Evolutionary conservation across 2,113 vertebrate species (phyloP), one percentile per base, ranked within the genome.

Genomic region (Butastur rufipennis): DNA sequence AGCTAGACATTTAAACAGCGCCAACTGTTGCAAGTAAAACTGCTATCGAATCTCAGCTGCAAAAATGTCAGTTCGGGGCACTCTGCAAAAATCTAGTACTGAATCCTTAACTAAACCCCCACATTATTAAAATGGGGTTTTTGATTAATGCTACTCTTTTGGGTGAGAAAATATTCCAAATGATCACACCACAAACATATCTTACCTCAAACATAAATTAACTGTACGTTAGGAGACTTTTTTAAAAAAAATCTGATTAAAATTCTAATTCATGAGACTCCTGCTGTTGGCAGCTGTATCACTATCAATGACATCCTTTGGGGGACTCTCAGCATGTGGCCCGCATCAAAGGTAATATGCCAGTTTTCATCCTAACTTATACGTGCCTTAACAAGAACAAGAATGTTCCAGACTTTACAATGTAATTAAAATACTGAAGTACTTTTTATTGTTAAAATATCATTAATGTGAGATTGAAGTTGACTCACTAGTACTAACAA

Each of bases 211-310:
- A 81, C 11, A 50, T 25, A 90, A 88, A 97, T 89, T 78, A 81
- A 68, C 48, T 56, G 72, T 68, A 91, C 1, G 1, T 94, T 94
- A 73, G 43, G 74, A 56, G 52, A 89, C 14, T 72, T 95, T 86
- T 61, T 3, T 0, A 0, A 2, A 0, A 42, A 71, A 84, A 88
- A 90, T n/a, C 85, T 97, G 95, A 96, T 96, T 95, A 81, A 87
- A 96, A 97, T 72, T 95, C 89, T 78, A 91, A 96, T 96, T 94
- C 95, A 87, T 87, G 93, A 94, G 89, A 38, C 89, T 95, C 96
- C 97, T 95, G 92, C 94, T 97, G 95, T 71, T 97, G 94, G 93
- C 96, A 97, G 97, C 95, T 97, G 97, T 70, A 95, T 81, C 90
- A 53, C 89, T 56, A 38, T 15, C 93, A 81, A 2, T 79, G 86